Conservation (phyloP, 1,140 invertebrate genomes). For the Dreissena polymorpha region DNA sequence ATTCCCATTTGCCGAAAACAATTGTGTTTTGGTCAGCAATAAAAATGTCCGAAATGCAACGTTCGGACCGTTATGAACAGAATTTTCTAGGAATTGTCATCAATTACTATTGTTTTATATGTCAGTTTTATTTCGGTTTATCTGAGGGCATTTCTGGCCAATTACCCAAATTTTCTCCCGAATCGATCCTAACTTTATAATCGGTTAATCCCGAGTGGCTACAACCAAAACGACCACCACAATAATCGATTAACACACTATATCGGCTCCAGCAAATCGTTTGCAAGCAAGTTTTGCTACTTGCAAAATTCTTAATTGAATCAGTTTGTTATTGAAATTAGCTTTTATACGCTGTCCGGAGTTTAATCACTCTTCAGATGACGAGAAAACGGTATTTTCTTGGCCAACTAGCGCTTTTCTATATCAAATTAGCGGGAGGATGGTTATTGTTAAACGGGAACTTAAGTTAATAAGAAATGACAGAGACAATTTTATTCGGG, state of each 20-base stretch:
- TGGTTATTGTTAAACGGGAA: slow-evolving; percentile 54
- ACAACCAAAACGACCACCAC: too few relatives aligned
- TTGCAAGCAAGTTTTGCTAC: slow-evolving; percentile 44
- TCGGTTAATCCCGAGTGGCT: too few relatives aligned
- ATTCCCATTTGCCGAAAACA: too few relatives aligned
- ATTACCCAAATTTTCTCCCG: too few relatives aligned
- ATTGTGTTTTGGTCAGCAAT: too few relatives aligned
- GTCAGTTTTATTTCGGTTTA: too few relatives aligned
- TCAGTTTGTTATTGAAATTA: slow-evolving; percentile 56
- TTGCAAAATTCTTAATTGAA: slow-evolving; percentile 51
- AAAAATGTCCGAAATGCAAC: too few relatives aligned
- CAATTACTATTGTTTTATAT: too few relatives aligned
- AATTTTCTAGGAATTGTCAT: too few relatives aligned
- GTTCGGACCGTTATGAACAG: too few relatives aligned
- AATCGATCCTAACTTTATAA: too few relatives aligned
- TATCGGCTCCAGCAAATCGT: slow-evolving; percentile 37
- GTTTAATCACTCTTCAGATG: slow-evolving; percentile 56
- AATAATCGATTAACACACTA: background rate
- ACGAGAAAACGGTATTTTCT: slow-evolving; percentile 48
- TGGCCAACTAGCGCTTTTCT: slow-evolving; percentile 30
- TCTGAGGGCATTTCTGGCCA: too few relatives aligned
- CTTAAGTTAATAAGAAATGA: slow-evolving; percentile 53
- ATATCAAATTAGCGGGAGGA: slow-evolving; percentile 53
- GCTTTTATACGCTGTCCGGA: slow-evolving; percentile 45
- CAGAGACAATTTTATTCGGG: slow-evolving; percentile 51